Evolutionary conservation across 2,888 invertebrate genomes (phyloP).

Genomic region (Opisthograptis luteolata): DNA sequence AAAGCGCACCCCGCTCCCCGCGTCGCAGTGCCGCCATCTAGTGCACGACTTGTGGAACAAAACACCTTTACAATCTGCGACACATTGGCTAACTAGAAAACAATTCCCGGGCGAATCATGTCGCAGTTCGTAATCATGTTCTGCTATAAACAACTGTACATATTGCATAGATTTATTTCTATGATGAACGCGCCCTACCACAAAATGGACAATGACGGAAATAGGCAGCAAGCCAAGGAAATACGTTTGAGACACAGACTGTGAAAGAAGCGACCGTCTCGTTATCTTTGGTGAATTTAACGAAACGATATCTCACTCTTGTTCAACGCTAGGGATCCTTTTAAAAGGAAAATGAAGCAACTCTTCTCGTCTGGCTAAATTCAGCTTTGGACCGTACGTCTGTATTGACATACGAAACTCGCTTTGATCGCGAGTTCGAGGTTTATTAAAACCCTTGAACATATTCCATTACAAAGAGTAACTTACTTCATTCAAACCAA

Average conservation of each 20-base stretch:
- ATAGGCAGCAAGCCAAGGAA: conserved; percentile 5
- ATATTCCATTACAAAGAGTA: not conserved
- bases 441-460: conserved; percentile 1
- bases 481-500: not conserved
- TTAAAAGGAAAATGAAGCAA: not conserved
- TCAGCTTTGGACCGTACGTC: conserved; percentile 1
- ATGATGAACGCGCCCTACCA: conserved; percentile 1
- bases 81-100: not conserved
- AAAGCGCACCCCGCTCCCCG: not conserved
- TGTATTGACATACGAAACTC: conserved; percentile 3
- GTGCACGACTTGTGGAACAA: not conserved
- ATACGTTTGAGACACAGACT: not conserved
- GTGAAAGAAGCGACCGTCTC: not conserved
- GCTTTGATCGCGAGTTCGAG: not conserved
- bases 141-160: conserved; percentile 4
- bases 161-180: conserved; percentile 4
- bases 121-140: conserved; percentile 13
- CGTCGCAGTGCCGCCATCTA: conserved; percentile 7
- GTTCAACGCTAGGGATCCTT: not conserved
- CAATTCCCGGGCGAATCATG: not conserved
- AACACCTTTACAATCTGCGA: conserved; percentile 18
- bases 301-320: not conserved
- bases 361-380: not conserved
- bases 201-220: conserved; percentile 1
- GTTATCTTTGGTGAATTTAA: not conserved